Evolutionary conservation across 30 jellyfish, hydroid and myxozoan species (phyloP), one percentile per base, ranked within the genome.

Genomic region (Nemopilema nomurai): DNA sequence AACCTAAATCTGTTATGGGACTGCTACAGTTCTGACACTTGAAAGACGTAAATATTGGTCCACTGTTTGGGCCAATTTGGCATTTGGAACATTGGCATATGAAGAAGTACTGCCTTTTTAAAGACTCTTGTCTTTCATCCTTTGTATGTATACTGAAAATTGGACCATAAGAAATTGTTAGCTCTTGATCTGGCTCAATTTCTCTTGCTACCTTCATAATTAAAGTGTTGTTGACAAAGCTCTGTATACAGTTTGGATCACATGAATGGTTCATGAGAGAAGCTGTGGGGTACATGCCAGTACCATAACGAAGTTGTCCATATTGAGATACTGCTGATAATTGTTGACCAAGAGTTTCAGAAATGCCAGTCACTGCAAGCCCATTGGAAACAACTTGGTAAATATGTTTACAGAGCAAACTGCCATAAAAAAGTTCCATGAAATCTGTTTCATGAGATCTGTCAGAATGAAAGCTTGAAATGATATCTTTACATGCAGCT

Each of bases 151-250:
- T 97, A 20, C 81, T 80, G 70, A 41, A 88, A 75, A 89, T 90
- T 18, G 98, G 98, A 18, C 98, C 98, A 85, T 93, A 93, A 24
- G 96, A 93, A 33, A 89, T 85, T 76, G 74, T 83, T 49, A 93
- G 31, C 71, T 89, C 95, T 29, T 93, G 91, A 18, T 94, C 97
- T 27, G 82, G 81, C 28, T 51, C 67, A 8, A 93, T 76, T 18
- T 79, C 86, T 77, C 63, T 87, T 0, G 78, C 28, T 28, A 68
- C 76, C 71, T 82, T 78, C 0, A 93, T 91, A 16, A 77, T 82
- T n/a, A 93, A 19, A 26, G 77, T 81, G 69, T 80, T 65, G 27
- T 89, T 91, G 30, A 51, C 50, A 65, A 93, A 93, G 26, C 91
- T 62, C 41, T 33, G 77, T 32, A 88, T 65, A 71, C 90, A 69